Base-by-base conservation (phyloP, 2,888 invertebrate species). In the Auanema sp. region DNA sequence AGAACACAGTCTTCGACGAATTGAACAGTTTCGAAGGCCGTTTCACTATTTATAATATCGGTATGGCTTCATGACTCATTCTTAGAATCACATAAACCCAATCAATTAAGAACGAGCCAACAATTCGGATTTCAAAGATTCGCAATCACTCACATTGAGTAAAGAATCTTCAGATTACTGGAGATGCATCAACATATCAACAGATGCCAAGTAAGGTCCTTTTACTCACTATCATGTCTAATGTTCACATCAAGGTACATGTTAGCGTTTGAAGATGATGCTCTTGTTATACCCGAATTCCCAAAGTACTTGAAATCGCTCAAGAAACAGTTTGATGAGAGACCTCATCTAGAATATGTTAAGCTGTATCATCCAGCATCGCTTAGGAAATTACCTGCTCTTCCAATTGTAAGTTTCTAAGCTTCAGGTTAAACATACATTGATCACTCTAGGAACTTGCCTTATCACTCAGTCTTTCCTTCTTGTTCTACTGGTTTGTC, bases 91-190 rank as follows among this genome's bases (percentile, higher is more conserved):
- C 47, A 5, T 10, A 5, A 47, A 47, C 6, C 16, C 4, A 47
- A 47, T 21, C 16, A 18, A 47, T 21, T 47, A 16, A 18, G 47
- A 47, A 10, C 16, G 47, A 5, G 21, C 47, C 16, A 47, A 47
- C 10, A 24, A 24, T 23, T 12, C 16, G n/a, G 50, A 33, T 33
- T 33, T 33, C 33, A 33, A 33, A 33, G 33, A 33, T 8, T 8
- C 8, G 3, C 33, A 33, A 33, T 33, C 33, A 33, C 33, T 33
- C 3, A 33, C 33, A 33, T 33, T 76, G 1, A 23, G 14, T 0
- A 73, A 75, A 41, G 77, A 77, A 56, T 65, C 72, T 11, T 24
- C 42, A 1, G 76, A 77, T 60, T 77, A 77, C 50, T 71, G 69
- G 71, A 54, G 53, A 41, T 77, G 77, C 66, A 53, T 77, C 4